These are phyloP conservation scores for Gymnoscopelus braueri DNA, from an alignment of 2,797 vertebrate species.

Conservation along the genomic window DNA sequence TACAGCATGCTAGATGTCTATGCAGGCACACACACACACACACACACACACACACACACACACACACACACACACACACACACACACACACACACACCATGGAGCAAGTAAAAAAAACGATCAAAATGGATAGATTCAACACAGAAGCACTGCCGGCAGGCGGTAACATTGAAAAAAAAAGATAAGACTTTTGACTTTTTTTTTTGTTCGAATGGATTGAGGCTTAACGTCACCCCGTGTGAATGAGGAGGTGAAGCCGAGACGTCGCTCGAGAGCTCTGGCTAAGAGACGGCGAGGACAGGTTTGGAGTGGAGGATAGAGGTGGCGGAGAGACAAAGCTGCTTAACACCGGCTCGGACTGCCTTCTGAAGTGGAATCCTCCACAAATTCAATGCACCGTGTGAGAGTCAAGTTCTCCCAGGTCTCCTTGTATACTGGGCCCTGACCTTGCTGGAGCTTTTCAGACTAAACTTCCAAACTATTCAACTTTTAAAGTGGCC, in stretches of 20 bases:
- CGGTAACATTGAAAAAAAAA: too few species aligned
- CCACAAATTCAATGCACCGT: constrained; percentile 32
- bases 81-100: not conserved
- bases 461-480: constrained; percentile 7
- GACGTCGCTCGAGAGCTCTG: constrained; percentile 39
- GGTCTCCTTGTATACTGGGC: constrained; percentile 9
- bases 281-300: constrained; percentile 52
- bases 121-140: constrained; percentile 65
- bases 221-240: constrained; percentile 30
- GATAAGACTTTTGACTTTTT: not conserved
- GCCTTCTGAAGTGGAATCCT: constrained; percentile 45
- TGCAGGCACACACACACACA: constrained; percentile 16
- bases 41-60: constrained; percentile 4
- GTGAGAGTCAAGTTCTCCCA: constrained; percentile 36
- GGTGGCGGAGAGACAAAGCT: constrained; percentile 63
- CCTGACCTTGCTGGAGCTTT: constrained; percentile 38
- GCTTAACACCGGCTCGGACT: constrained; percentile 32
- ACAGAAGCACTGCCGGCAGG: constrained; percentile 38
- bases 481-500: not conserved
- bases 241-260: constrained; percentile 54
- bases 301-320: constrained; percentile 51
- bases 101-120: constrained; percentile 45
- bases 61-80: not conserved
- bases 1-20: constrained; percentile 26
- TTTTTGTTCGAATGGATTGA: constrained; percentile 26